Evolutionary conservation across 2,113 vertebrate genomes (phyloP), one percentile per base, ranked within the genome.

Genomic region (Microcebus murinus): DNA sequence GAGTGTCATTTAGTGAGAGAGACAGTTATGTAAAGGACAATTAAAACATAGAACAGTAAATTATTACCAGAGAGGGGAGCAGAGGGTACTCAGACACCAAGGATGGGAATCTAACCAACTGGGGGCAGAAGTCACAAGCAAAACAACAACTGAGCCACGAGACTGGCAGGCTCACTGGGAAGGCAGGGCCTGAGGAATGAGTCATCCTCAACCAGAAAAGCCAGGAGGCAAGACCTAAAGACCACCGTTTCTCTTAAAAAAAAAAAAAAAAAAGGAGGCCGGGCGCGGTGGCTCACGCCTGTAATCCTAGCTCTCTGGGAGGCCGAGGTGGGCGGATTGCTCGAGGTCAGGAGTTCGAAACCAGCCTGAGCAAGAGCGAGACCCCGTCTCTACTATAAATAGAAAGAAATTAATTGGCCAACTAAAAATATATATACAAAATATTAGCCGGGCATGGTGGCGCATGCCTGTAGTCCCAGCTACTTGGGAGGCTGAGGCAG

Each of bases 151-250:
- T 79, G 25, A 70, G 25, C 23, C 4, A 13, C 7, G 63, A 73
- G 25, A 36, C 29, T 14, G 15, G 27, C 25, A 48, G 42, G 42
- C 73, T 48, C 42, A 48, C 42, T 76, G 42, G 76, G 27, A 48
- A 87, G 39, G 39, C 15, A 31, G 87, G n/a, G 65, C 63, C 68
- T 13, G 13, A 36, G 20, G 3, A 12, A 31, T 39, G 34, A 50
- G 34, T 0, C n/a, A 0, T 5, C 61, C 14, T 9, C 18, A 3
- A 1, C 14, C 15, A 12, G 27, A 55, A 42, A 27, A 13, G 15
- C 55, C 10, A 82, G 48, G 71, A 95, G 73, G 68, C 39, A 52
- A 92, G 45, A 42, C 48, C 42, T 80, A 18, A 65, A 93, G 39
- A 85, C 2, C 12, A 13, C 39, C 23, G 31, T 63, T 77, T 42